Percentiles rank a stretch among this genome's conserved stretches.
Conservation (phyloP, 2,797 vertebrate species). For the Cirrhinus mrigala region DNA sequence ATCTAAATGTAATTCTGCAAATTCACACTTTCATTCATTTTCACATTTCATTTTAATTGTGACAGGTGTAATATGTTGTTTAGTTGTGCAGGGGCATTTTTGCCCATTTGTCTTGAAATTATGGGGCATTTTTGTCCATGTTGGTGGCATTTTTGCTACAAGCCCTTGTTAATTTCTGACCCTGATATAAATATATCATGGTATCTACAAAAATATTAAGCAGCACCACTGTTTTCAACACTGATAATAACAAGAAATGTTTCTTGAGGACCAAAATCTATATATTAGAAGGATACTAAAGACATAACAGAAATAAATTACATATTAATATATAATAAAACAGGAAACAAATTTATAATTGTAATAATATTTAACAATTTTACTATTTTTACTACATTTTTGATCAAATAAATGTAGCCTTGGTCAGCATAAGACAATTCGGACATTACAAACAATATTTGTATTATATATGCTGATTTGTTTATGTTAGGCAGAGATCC, state of each 20-base stretch:
- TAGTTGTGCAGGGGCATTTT: too few species aligned
- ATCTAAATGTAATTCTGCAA: too few species aligned
- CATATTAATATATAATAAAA: background rate
- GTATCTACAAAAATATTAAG: background rate
- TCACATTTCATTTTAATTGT: too few species aligned
- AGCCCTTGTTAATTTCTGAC: too few species aligned
- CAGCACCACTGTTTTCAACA: background rate
- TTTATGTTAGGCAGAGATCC: constrained; percentile 71
- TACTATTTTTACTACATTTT: background rate
- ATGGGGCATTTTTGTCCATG: too few species aligned
- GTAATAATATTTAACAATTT: background rate
- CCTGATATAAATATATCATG: too few species aligned
- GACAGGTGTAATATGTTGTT: too few species aligned
- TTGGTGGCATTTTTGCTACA: too few species aligned
- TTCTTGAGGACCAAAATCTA: background rate
- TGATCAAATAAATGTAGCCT: background rate
- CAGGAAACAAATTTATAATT: background rate
- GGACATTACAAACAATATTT: background rate
- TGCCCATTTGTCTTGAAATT: too few species aligned
- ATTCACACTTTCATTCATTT: too few species aligned
- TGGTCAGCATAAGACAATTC: background rate
- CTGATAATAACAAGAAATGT: background rate
- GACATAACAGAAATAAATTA: background rate
- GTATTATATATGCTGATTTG: background rate
- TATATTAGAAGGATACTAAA: background rate